Conservation (phyloP, 1,140 invertebrate species). For the Drosophila lini region DNA sequence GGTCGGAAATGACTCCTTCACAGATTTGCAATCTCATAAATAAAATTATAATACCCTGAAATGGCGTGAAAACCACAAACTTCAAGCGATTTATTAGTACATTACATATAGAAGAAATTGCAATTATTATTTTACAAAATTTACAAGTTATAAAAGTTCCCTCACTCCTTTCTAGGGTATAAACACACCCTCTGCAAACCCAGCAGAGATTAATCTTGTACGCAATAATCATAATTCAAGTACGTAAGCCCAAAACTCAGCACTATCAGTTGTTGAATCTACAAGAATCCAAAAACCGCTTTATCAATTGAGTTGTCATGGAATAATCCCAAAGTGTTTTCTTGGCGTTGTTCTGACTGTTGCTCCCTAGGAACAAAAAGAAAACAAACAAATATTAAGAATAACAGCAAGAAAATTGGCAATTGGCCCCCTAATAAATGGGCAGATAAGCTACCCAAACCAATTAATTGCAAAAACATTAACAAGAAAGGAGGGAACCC, state of each 20-base stretch:
- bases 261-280: constrained; percentile 7
- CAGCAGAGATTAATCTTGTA: constrained; percentile 17
- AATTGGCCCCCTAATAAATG: constrained; percentile 24
- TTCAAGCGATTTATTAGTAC: background rate
- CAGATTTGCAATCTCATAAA: too few species aligned
- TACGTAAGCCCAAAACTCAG: background rate
- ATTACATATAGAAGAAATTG: too few species aligned
- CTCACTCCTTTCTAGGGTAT: background rate
- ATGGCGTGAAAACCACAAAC: background rate
- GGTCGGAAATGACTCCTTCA: too few species aligned
- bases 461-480: constrained; percentile 11
- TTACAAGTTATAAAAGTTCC: too few species aligned
- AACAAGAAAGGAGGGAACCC: background rate
- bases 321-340: constrained; percentile 37
- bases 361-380: constrained; percentile 1
- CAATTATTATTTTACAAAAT: too few species aligned
- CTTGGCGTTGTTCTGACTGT: constrained; percentile 1
- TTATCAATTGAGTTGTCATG: constrained; percentile 45
- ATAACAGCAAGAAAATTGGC: background rate
- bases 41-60: too few species aligned
- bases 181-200: background rate
- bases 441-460: constrained; percentile 15
- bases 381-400: background rate
- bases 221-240: constrained; percentile 18
- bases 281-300: constrained; percentile 1